Evolutionary conservation across 2,113 vertebrate species (phyloP).

Genomic region (Mesembrinibis cayennensis): DNA sequence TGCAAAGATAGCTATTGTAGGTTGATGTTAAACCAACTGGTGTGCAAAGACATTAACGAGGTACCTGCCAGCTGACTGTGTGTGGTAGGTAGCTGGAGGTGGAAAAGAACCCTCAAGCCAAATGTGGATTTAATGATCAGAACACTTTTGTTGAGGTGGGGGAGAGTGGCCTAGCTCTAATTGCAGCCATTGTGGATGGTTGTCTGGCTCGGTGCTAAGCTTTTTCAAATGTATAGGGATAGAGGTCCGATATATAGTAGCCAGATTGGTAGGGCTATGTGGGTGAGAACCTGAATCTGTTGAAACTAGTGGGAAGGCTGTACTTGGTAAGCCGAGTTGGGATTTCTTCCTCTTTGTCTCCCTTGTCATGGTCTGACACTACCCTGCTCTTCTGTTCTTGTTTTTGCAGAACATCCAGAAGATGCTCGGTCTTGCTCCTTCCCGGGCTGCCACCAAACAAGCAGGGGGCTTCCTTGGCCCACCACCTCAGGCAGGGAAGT

Average conservation of each 20-base stretch:
- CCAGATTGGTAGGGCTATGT: neutral
- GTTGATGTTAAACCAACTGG: neutral
- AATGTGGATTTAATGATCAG: neutral
- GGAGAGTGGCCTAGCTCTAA: neutral
- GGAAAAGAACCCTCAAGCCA: neutral
- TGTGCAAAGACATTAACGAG: neutral
- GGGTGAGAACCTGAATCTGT: neutral
- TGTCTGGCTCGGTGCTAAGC: neutral
- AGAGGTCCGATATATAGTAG: neutral
- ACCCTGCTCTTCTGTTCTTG: neutral
- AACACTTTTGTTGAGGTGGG: neutral
- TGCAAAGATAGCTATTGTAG: neutral
- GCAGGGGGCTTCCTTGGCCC: conserved; percentile 97
- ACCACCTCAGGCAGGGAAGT: conserved; percentile 95
- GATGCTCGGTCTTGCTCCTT: conserved; percentile 95
- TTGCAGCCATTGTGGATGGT: neutral
- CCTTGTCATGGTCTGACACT: rapidly evolving
- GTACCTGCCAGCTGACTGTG: neutral
- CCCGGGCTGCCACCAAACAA: conserved; percentile 96
- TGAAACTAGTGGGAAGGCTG: neutral
- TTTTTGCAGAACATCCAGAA: conserved; percentile 95
- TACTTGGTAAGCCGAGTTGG: neutral
- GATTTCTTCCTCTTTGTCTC: neutral
- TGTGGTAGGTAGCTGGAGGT: neutral
- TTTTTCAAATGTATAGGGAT: neutral